Base-by-base conservation (phyloP, 2,113 vertebrate species). In the Mesitornis unicolor region DNA sequence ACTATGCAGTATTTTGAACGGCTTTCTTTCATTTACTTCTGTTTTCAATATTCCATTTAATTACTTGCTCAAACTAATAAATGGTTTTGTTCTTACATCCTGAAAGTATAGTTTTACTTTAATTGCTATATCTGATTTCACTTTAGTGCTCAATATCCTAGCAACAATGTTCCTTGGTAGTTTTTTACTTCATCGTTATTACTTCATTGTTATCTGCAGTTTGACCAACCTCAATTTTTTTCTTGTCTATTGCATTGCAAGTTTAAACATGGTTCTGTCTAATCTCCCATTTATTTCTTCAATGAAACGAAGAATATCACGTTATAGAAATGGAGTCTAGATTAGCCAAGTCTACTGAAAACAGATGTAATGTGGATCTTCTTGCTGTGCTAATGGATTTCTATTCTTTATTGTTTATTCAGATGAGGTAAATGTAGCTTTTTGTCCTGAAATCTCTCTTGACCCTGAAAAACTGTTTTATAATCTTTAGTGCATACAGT, bases 81-180 rank as follows among this genome's bases (percentile, higher is more conserved):
- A 94, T 96, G 97, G 92, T 94, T 98, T 97, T 97, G 79, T 95
- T 97, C 95, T 94, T 97, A 95, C 93, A 95, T 97, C 78, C 95
- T 96, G 97, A 94, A 93, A 94, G 29, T 95, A 95, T 90, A 93
- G 81, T 93, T 97, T 98, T 97, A 88, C 97, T 94, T 96, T 97
- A 98, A 98, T 98, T 98, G 95, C 97, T 96, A 26, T 98, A 97
- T 98, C 97, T 96, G 93, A 98, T 98, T 98, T 98, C 98, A 95
- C 94, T 75, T 94, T 95, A 97, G 80, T 38, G 33, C 68, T 78
- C 93, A 92, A 97, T 98, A 97, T 97, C 97, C 96, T 98, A 97
- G 97, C 97, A 98, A 98, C 97, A 97, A 97, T 93, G 91, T 95
- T 96, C 86, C 2, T 36, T 54, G 19, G 22, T 88, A 90, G 67